Percentiles rank a stretch among this genome's conserved stretches.
Conservation (phyloP, 2,888 invertebrate genomes). For the Sabatieria punctata region DNA sequence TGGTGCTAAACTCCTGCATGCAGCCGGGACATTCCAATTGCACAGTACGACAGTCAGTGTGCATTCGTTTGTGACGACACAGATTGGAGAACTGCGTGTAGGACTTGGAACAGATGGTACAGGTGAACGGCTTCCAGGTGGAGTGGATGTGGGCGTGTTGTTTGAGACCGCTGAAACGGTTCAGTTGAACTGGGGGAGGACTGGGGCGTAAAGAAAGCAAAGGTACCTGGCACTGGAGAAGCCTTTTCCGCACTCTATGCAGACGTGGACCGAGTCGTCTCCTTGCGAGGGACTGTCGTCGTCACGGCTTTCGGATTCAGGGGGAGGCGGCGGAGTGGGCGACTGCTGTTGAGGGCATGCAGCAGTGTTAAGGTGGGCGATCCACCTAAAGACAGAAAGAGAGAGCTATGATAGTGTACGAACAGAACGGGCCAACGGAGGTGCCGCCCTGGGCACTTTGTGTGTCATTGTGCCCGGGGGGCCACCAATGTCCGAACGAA, state of each 20-base stretch:
- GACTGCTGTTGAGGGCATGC: too few species aligned
- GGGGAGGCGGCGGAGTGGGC: not conserved
- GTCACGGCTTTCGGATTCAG: too few species aligned
- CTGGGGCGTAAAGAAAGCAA: too few species aligned
- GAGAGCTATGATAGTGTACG: too few species aligned
- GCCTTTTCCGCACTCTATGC: slow-evolving; percentile 94
- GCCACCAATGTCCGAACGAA: too few species aligned
- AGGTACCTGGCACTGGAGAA: slow-evolving; percentile 61
- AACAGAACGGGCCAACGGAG: too few species aligned
- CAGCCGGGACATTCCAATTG: slow-evolving; percentile 79
- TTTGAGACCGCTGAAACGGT: slow-evolving; percentile 61
- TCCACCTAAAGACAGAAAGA: too few species aligned
- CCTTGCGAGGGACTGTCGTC: too few species aligned
- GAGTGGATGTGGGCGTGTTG: slow-evolving; percentile 94
- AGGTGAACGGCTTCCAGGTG: slow-evolving; percentile 76
- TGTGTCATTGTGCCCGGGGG: too few species aligned
- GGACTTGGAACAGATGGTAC: slow-evolving; percentile 73
- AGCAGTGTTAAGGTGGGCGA: too few species aligned
- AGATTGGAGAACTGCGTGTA: slow-evolving; percentile 99
- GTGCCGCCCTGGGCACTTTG: too few species aligned
- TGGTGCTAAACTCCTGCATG: slow-evolving; percentile 74
- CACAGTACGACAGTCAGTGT: slow-evolving; percentile 57
- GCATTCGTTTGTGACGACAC: slow-evolving; percentile 98
- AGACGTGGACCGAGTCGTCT: slow-evolving; percentile 66
- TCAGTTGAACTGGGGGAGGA: too few species aligned